Base-by-base conservation (phyloP, 1,140 invertebrate genomes). In the Lepidostoma basale region DNA sequence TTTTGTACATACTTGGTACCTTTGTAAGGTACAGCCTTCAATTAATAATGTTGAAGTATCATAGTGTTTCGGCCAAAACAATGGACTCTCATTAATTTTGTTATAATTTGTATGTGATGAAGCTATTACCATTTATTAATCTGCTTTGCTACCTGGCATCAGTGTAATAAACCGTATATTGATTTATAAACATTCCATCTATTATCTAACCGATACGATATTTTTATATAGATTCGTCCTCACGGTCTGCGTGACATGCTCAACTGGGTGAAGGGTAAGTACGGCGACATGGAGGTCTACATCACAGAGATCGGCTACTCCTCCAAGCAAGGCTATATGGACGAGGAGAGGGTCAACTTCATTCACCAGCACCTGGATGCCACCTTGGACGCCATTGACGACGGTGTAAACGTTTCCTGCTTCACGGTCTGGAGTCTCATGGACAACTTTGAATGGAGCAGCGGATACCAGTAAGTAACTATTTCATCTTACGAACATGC, bases 361-460 rank as follows among this genome's bases (percentile, higher is more conserved):
- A 78, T 82, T 2, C 80, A 86, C 74, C 74, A 74, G 4, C 89
- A 91, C 73, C n/a, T 78, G 77, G 65, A 74, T 70, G 39, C 47
- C 10, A 12, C 69, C 14, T 28, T 73, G 39, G 44, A 67, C 23
- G 67, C 71, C 20, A 58, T 62, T 3, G 64, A 83, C 30, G 87
- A 90, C 73, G 83, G 83, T 1, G 85, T 84, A 16, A 86, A 90
- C 72, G 79, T 92, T 1, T 81, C 79, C 22, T 87, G 84, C 0
- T 90, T 89, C 68, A 85, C 85, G 39, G 79, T 82, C 14, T 90
- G 88, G 89, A 87, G 86, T 49, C 74, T 90, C 20, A 83, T 90
- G 81, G 89, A 91, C 71, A 89, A 88, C 72, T 88, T 87, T 72
- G 88, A 89, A 76, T 89, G 88, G 87, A 78, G 79, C 49, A 80